Evolutionary conservation across 2,888 invertebrate genomes (phyloP), one percentile per base, ranked within the genome.

Genomic region (Hermaeophaga mercurialis): DNA sequence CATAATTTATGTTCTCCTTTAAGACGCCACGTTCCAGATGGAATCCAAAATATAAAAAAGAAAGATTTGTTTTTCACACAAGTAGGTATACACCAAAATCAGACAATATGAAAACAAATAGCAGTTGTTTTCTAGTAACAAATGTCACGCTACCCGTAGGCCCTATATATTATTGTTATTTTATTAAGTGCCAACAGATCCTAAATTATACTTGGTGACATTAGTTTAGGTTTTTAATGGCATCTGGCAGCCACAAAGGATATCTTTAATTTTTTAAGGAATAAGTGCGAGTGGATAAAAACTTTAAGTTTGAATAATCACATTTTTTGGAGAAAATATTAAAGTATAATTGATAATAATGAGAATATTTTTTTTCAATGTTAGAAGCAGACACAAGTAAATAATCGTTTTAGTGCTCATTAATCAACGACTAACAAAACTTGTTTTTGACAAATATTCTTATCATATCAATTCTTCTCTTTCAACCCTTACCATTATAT

Each of bases 171-270:
- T 49, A 56, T 56, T 11, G 56, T 49, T 50, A 49, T 56, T 52
- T 56, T 56, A 56, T 56, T 56, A 56, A 31, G 56, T 56, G 56
- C 44, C 48, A 56, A 49, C 56, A 56, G 38, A 56, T 14, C 33
- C 33, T 14, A 48, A 56, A 56, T 56, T 56, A 56, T 44, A 34
- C 14, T 12, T 45, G 45, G 49, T 56, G 56, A 56, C 56, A 56
- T 26, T 28, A 48, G 44, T 50, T 56, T 44, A 45, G n/a, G n/a
- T 39, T 26, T 19, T 3, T 5, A 22, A 3, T 26, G 33, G 12
- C 56, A 56, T 56, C 45, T 56, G 56, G 56, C 45, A 39, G 41
- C 22, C 56, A 56, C 49, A 38, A 22, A 22, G 6, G n/a, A n/a
- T n/a, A n/a, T n/a, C 22, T 22, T 22, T 5, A 22, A 22, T 22